Evolutionary conservation across 2,888 invertebrate species (phyloP).

Genomic region (Spatulosminthurus flaviceps): DNA sequence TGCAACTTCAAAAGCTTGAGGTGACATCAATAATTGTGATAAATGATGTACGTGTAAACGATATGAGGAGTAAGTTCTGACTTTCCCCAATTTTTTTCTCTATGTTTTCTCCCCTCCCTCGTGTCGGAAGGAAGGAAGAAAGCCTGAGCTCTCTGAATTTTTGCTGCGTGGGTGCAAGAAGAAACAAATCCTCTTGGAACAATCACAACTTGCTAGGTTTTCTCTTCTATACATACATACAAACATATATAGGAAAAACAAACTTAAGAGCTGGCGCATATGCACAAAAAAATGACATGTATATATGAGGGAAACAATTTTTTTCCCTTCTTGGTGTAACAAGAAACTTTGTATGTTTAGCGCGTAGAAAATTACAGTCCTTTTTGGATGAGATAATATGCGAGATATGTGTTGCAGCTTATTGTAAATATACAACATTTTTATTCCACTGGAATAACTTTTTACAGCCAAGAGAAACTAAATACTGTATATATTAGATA

Average conservation of each 20-base stretch:
- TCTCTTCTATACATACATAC: no score
- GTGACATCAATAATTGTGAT: conserved; percentile 33
- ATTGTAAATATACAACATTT: conserved; percentile 27
- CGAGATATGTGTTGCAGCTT: background rate
- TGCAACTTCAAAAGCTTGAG: background rate
- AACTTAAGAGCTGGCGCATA: no score
- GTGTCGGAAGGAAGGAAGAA: no score
- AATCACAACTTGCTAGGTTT: no score
- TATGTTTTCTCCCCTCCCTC: no score
- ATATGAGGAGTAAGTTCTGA: conserved; percentile 1
- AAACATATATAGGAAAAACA: no score
- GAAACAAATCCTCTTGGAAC: no score
- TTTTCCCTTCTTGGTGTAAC: no score
- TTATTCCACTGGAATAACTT: conserved; percentile 12
- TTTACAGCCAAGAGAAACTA: conserved; percentile 18
- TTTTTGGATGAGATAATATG: background rate
- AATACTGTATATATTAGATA: background rate
- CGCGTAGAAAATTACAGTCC: background rate
- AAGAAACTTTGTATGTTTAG: background rate
- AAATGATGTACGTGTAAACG: conserved; percentile 12
- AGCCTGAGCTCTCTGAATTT: no score
- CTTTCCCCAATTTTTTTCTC: background rate
- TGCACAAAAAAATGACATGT: no score
- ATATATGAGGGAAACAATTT: no score
- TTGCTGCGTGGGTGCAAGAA: no score